Base-by-base conservation (phyloP, 1,140 invertebrate genomes). In the Mycetomoellerius zeteki region DNA sequence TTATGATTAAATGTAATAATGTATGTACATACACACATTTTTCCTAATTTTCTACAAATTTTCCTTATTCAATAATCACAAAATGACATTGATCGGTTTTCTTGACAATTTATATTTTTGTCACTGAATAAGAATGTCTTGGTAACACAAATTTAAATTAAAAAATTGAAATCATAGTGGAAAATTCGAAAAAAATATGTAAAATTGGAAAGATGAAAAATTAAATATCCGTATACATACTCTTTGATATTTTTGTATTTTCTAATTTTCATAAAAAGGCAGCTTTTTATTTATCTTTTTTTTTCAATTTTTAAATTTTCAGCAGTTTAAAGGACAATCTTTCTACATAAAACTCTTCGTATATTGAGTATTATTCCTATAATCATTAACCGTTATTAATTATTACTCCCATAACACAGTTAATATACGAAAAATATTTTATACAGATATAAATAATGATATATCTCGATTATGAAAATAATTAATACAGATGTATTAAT, bases 201-300 rank as follows among this genome's bases (percentile, higher is more conserved):
- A 56, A 54, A 54, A 56, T 21, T 56, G 10, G n/a, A 47, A 47
- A 8, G 12, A 30, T 58, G n/a, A 62, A 8, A 47, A 27, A 60
- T 62, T 64, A 27, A 60, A 43, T 24, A 19, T 10, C 21, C 16
- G 10, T 27, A n/a, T 47, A 19, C 3, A 60, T 77, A 47, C 62
- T 19, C 1, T 77, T 78, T 65, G 1, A 71, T 56, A 81, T 43
- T 30, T 73, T 16, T 71, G 3, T n/a, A 80, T 67, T 64, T 10
- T 76, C 0, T 16, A 80, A 56, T 80, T 54, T 33, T n/a, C 3
- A 33, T 19, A 54, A 24, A 27, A 50, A 50, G 2, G 2, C 30
- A 56, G 7, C 8, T 37, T n/a, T 52, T 24, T 21, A 33, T 37
- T 5, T 8, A 65, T 37, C n/a, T 47, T 69, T 69, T 47, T 67